phyloP scores from a whole-genome alignment of 2,113 vertebrate genomes.

The Leptobrachium leishanense region DNA sequence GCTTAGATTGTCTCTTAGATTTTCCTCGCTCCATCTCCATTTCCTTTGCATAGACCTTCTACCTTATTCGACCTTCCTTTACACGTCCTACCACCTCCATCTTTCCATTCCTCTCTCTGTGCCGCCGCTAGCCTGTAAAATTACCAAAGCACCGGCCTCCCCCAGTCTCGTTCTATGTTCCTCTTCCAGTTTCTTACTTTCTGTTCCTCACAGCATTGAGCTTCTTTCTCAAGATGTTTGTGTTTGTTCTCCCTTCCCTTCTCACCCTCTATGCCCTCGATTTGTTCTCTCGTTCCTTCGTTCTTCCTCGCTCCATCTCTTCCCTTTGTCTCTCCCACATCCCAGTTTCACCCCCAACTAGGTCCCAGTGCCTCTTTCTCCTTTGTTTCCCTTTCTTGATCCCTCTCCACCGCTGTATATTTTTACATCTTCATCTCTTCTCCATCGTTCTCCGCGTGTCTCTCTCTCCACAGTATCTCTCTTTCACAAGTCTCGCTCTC shows the following conservation, averaged over 20 bases:
- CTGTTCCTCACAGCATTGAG: not conserved
- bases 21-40: no score
- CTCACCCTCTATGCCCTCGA: not conserved
- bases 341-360: not conserved
- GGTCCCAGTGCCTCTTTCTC: not conserved
- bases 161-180: not conserved
- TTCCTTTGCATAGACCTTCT: no score
- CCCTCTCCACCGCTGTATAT: no score
- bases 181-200: not conserved
- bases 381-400: constrained; percentile 10
- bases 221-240: not conserved
- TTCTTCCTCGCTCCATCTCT: not conserved
- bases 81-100: no score
- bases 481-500: constrained; percentile 45
- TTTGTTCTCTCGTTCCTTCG: not conserved
- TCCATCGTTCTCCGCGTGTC: constrained; percentile 36
- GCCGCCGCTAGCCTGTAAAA: no score
- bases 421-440: constrained; percentile 38
- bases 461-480: constrained; percentile 11
- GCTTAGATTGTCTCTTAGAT: no score
- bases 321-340: not conserved
- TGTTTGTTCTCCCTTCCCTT: not conserved
- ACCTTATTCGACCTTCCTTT: no score
- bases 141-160: no score
- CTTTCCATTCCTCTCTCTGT: no score